Evolutionary conservation across 2,113 vertebrate genomes (phyloP).

Genomic region (Mystacornis crossleyi): DNA sequence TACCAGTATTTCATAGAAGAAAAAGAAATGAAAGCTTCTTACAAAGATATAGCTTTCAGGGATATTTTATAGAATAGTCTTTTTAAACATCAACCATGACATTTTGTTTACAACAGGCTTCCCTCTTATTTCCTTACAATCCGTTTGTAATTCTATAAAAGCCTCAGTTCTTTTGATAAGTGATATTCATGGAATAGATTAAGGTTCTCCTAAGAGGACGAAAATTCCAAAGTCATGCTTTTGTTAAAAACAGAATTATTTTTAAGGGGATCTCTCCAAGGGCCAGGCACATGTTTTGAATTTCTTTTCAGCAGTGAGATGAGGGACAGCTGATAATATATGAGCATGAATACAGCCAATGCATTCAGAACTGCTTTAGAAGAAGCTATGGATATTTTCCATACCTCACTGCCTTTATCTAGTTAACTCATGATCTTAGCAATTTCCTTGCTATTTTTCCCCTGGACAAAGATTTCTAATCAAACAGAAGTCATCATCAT

Average conservation of each 20-base stretch:
- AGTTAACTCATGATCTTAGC: neutral
- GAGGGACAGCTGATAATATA: neutral
- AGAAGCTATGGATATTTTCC: neutral
- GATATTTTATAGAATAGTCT: neutral
- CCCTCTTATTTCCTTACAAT: neutral
- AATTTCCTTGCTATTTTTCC: neutral
- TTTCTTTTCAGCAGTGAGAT: neutral
- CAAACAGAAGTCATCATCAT: neutral
- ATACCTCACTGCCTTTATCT: neutral
- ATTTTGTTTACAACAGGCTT: neutral
- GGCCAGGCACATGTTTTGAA: neutral
- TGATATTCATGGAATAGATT: neutral
- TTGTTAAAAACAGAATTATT: neutral
- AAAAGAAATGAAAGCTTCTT: neutral
- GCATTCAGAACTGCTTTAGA: neutral
- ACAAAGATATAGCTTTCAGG: neutral
- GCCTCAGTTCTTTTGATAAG: neutral
- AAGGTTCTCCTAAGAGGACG: neutral
- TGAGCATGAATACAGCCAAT: neutral
- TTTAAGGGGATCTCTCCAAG: neutral
- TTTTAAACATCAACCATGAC: neutral
- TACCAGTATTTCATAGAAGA: neutral
- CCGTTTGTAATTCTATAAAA: neutral
- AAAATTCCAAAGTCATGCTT: neutral
- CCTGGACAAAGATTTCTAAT: neutral